Evolutionary conservation across 2,888 invertebrate genomes (phyloP).

Genomic region (Drosophila parthenogenetica): DNA sequence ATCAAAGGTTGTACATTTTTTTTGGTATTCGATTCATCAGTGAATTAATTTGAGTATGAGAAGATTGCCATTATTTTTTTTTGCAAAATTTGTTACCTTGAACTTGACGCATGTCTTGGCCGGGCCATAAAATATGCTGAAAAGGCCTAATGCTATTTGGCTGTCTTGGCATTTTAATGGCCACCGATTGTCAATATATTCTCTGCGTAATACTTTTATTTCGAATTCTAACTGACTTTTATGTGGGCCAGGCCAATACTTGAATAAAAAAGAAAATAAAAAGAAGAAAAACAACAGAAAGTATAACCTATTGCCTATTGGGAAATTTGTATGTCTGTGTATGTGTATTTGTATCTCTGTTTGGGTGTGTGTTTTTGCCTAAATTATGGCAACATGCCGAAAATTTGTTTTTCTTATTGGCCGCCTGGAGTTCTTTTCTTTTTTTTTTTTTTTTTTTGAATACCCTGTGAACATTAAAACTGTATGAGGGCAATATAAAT

Average conservation of each 20-base stretch:
- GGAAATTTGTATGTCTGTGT: constrained; percentile 4
- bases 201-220: constrained; percentile 46
- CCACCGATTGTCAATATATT: constrained; percentile 70
- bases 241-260: constrained; percentile 30
- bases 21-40: neutral
- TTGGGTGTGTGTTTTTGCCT: constrained; percentile 29
- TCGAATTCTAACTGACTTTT: constrained; percentile 45
- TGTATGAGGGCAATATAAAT: neutral
- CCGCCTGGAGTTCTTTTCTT: constrained; percentile 12
- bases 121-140: constrained; percentile 52
- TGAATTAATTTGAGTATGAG: constrained; percentile 4
- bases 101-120: constrained; percentile 60
- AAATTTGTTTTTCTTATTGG: constrained; percentile 59
- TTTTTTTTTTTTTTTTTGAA: neutral
- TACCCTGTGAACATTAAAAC: constrained; percentile 2
- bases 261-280: constrained; percentile 22
- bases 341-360: neutral
- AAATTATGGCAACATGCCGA: constrained; percentile 71
- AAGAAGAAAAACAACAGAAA: constrained; percentile 22
- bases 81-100: constrained; percentile 61
- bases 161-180: constrained; percentile 68
- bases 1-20: too few relatives aligned
- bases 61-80: constrained; percentile 9
- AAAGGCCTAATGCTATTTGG: constrained; percentile 46
- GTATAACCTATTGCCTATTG: constrained; percentile 46